A percentile compares a stretch with the other conserved stretches of the same genome.
phyloP scores from a whole-genome alignment of 2,113 vertebrate genomes.

The Typhlomys cinereus region DNA sequence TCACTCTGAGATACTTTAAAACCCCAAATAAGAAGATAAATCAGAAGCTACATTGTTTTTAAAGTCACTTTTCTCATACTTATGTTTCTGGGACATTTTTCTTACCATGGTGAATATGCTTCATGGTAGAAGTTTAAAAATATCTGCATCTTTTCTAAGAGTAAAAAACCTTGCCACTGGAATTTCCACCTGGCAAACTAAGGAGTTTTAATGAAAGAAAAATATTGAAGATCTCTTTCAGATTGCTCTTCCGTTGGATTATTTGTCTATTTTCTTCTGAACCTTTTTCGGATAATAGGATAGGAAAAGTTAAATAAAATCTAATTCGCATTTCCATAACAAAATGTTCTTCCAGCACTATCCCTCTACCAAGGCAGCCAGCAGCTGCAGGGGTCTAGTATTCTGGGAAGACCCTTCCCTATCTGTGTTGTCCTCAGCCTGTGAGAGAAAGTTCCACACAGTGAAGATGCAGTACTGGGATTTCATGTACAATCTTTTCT shows the following conservation, averaged over 20 bases:
- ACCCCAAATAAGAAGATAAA: background rate
- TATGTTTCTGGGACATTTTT: background rate
- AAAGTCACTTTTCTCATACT: background rate
- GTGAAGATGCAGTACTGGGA: background rate
- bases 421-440: background rate
- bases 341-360: constrained; percentile 11
- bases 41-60: background rate
- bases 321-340: constrained; percentile 42
- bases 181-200: background rate
- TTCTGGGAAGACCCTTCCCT: background rate
- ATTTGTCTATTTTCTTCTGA: background rate
- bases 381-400: background rate
- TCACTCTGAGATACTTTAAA: background rate
- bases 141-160: background rate
- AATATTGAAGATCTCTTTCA: background rate
- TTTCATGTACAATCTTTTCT: background rate
- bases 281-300: constrained; percentile 25
- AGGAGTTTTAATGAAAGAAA: background rate
- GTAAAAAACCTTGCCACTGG: background rate
- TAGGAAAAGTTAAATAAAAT: background rate
- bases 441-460: background rate
- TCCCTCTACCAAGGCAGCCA: background rate
- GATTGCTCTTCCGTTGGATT: background rate
- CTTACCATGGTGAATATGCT: background rate
- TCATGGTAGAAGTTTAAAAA: background rate